Base-by-base conservation (phyloP, 2,888 invertebrate species). In the Congeria kusceri region DNA sequence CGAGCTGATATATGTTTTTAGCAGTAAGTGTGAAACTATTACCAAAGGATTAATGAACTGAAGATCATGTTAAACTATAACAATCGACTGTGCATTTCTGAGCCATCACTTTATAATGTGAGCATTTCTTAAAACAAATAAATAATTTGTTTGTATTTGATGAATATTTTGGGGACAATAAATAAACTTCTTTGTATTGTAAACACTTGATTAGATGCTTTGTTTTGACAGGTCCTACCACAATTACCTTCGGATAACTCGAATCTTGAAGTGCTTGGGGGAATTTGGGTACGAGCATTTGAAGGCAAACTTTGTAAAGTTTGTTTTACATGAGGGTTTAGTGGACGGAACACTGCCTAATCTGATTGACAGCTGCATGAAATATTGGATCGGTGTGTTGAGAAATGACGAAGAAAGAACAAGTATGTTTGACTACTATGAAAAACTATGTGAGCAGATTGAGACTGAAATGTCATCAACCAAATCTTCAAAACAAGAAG, bases 231-330 rank as follows among this genome's bases (percentile, higher is more conserved):
- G 92, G 44, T 91, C 91, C 11, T 86, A 79, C 49, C 92, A 93
- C 79, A 92, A 93, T 78, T 90, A 91, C 76, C 79, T 92, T 29
- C 80, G 93, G 15, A 92, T 93, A 72, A 92, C 92, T 2, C 85
- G 93, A 47, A 93, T 93, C 39, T 79, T 93, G 66, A 93, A 93
- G 80, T 91, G 85, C 47, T 85, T 93, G 2, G 93, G 92, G 29
- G 92, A 93, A 72, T 81, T 93, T 63, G 91, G 89, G 0, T 89
- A 83, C 74, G 92, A 92, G 68, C 85, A 89, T 63, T 76, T 88
- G 28, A 91, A 92, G 71, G 78, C 69, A 25, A 89, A 88, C 1
- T 90, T 90, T 69, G 81, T 92, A 15, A 77, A 85, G 47, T 90
- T 91, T 73, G 61, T 92, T n/a, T 68, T 92, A 23, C 28, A 86